Evolutionary conservation across 2,888 invertebrate species (phyloP).

Genomic region (Erebia ligea): DNA sequence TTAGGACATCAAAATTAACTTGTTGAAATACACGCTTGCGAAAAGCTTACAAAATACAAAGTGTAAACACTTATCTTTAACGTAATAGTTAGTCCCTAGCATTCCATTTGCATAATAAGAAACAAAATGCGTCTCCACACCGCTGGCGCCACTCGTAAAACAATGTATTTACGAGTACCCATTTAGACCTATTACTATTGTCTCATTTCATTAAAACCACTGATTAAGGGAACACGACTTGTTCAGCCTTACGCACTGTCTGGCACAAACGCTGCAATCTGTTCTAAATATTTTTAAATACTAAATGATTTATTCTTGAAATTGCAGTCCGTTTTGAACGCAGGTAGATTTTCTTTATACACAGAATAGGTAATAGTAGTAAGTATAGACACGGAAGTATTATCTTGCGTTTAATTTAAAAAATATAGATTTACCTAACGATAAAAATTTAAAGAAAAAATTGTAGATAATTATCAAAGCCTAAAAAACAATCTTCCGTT

Average conservation of each 20-base stretch:
- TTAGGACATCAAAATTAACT: neutral
- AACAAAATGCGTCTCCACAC: slow-evolving; percentile 30
- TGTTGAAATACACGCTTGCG: neutral
- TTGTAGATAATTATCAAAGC: too few species aligned
- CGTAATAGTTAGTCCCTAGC: neutral
- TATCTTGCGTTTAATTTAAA: too few species aligned
- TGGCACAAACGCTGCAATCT: neutral
- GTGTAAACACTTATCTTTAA: slow-evolving; percentile 1
- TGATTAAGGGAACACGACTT: slow-evolving; percentile 48
- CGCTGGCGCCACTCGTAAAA: slow-evolving; percentile 57
- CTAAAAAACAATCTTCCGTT: too few species aligned
- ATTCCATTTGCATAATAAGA: slow-evolving; percentile 29
- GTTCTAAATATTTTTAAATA: too few species aligned
- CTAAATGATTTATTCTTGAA: too few species aligned
- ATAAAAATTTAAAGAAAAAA: too few species aligned
- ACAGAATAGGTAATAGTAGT: too few species aligned
- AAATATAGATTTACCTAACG: too few species aligned
- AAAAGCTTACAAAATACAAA: neutral
- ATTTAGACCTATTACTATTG: slow-evolving; percentile 53
- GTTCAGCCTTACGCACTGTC: slow-evolving; percentile 24
- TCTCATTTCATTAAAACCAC: slow-evolving; percentile 62
- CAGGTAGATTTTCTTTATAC: too few species aligned
- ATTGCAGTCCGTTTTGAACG: too few species aligned
- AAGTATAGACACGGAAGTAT: too few species aligned
- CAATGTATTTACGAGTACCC: slow-evolving; percentile 44